Evolutionary conservation across 2,888 invertebrate genomes (phyloP), one percentile per base, ranked within the genome.

Genomic region (Spilarctia lutea): DNA sequence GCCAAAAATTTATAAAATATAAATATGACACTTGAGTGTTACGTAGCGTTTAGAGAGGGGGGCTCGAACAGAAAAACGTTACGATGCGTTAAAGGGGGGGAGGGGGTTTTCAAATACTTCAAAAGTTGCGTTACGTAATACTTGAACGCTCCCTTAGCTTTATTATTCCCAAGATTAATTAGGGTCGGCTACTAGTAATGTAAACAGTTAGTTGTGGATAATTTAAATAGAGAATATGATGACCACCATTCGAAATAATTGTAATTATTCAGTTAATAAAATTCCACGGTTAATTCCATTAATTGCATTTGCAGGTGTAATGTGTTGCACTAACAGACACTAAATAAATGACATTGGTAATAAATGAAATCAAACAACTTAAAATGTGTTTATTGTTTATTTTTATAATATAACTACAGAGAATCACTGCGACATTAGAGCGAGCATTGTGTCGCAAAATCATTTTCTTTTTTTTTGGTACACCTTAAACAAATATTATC

Each of bases 371-470:
- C 69, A 83, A 72, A 73, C 69, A 78, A 82, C 75, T 78, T 7
- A 48, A 76, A 80, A 79, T 87, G 82, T 87, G 88, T 91, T 93
- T 90, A 91, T 92, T 92, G 88, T 92, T 94, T 92, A 93, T 92
- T 94, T 83, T 94, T 90, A 92, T 91, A 94, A 94, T 90, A 94
- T 94, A 94, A 93, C 94, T 95, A 94, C 93, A 92, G 92, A 92
- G 92, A 91, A 92, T 93, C 93, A 90, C 91, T 83, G 85, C 85
- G 82, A 85, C 92, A 89, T 89, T 87, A 90, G 86, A 88, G 84
- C 81, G 80, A 79, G 79, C 86, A 87, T 75, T 83, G 79, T 83
- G 80, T 71, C 87, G 85, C 85, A 76, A 78, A 71, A 71, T 71
- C 60, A 45, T 77, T 85, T 87, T 83, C 84, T 87, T 85, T 91